These are phyloP conservation scores for Scomber japonicus DNA, from an alignment of 2,113 vertebrate genomes.

Conservation along the genomic window DNA sequence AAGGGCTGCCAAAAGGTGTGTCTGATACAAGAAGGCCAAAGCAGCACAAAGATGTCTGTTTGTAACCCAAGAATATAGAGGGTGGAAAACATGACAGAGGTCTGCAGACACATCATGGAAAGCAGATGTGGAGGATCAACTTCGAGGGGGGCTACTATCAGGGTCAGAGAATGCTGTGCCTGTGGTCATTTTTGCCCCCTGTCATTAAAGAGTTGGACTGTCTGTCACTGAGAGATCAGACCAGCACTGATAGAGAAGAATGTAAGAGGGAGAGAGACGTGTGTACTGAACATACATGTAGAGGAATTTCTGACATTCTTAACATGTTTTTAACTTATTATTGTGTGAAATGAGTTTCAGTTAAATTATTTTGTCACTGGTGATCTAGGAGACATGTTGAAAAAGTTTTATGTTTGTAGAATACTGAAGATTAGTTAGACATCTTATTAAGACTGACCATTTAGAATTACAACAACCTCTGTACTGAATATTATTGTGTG, in stretches of 20 bases:
- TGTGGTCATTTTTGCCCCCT: slow-evolving; percentile 24
- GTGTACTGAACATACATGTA: neutral
- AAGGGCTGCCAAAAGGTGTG: slow-evolving; percentile 48
- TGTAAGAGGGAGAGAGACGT: neutral
- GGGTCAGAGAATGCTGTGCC: neutral
- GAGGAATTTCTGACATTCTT: neutral
- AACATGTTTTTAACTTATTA: neutral
- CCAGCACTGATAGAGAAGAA: neutral
- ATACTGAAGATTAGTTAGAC: neutral
- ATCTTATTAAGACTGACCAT: neutral
- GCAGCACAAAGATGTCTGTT: slow-evolving; percentile 32
- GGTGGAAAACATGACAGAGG: slow-evolving; percentile 32
- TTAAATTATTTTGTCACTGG: neutral
- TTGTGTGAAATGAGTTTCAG: neutral
- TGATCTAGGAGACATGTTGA: neutral
- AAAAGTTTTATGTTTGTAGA: no score
- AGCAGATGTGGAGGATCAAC: slow-evolving; percentile 23
- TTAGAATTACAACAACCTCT: neutral
- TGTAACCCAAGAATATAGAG: slow-evolving; percentile 20
- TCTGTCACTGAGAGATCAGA: neutral
- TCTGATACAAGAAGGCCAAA: slow-evolving; percentile 24
- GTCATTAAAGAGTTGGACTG: neutral
- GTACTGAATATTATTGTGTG: slow-evolving; percentile 5
- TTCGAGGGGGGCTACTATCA: slow-evolving; percentile 2
- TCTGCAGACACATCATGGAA: slow-evolving; percentile 37